Conservation (phyloP, 2,797 vertebrate genomes). For the Pipistrellus nathusii region DNA sequence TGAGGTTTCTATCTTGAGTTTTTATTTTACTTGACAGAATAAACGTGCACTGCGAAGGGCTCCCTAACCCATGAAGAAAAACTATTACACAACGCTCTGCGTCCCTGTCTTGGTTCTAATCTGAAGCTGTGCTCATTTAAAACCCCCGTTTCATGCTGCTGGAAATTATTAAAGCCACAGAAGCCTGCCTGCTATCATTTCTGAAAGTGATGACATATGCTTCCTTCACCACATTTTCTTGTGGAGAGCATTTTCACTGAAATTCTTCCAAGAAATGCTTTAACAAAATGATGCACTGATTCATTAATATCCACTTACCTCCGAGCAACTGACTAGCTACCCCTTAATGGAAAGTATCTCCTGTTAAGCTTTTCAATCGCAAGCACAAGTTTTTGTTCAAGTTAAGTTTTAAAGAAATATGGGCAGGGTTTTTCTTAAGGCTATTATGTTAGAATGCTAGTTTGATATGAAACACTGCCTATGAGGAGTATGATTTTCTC, state of each 20-base stretch:
- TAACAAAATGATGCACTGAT: background rate
- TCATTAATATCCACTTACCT: background rate
- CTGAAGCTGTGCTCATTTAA: background rate
- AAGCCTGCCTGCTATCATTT: constrained; percentile 21
- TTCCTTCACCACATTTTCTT: background rate
- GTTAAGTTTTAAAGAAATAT: background rate
- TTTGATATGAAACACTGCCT: constrained; percentile 16
- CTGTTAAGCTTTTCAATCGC: background rate
- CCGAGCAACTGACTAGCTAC: background rate
- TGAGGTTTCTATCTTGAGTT: constrained; percentile 4
- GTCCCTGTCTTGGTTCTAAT: background rate
- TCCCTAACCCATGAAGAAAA: background rate
- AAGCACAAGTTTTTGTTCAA: background rate
- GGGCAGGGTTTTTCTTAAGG: background rate
- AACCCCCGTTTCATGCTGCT: background rate
- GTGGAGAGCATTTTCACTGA: background rate
- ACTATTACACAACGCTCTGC: background rate
- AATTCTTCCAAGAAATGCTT: constrained; percentile 41
- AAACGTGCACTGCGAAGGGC: fast-evolving
- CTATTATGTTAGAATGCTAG: background rate
- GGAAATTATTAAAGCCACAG: constrained; percentile 21
- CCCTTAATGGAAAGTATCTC: background rate
- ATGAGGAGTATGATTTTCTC: constrained; percentile 7
- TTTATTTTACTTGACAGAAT: constrained; percentile 49
- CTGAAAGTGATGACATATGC: background rate